These are phyloP conservation scores for Lottia scabra DNA, from an alignment of 2,888 invertebrate species.

Conservation along the genomic window DNA sequence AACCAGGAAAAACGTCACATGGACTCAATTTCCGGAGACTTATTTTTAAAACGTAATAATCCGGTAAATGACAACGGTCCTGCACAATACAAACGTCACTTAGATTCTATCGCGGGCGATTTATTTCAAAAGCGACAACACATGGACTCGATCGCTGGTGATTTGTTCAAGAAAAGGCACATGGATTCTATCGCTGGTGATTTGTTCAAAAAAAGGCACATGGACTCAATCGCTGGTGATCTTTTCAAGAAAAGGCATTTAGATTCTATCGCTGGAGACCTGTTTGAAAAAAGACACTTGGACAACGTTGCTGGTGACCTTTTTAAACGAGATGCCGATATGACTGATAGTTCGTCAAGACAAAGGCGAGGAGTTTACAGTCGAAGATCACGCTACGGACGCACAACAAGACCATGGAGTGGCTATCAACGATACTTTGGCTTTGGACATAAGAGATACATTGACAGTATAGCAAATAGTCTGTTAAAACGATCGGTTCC, in stretches of 20 bases:
- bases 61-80: not conserved
- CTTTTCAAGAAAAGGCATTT: conserved; percentile 12
- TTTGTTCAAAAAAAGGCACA: not conserved
- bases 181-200: not conserved
- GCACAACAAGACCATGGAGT: conserved; percentile 6
- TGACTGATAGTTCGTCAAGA: not conserved
- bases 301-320: not conserved
- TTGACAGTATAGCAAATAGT: not conserved
- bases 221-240: not conserved
- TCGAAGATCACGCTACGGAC: not conserved
- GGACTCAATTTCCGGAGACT: conserved; percentile 11
- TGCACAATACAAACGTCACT: not conserved
- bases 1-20: not conserved
- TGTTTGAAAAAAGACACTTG: conserved; percentile 3
- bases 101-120: not conserved
- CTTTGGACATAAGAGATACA: conserved; percentile 3
- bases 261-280: conserved; percentile 12
- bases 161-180: conserved; percentile 3
- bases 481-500: not conserved
- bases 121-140: not conserved
- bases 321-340: conserved; percentile 6
- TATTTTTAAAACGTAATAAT: not conserved
- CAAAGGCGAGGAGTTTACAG: not conserved
- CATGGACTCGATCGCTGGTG: not conserved
- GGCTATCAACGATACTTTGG: not conserved